Conservation (phyloP, 1,140 invertebrate species). For the Brachionus rotundiformis region DNA sequence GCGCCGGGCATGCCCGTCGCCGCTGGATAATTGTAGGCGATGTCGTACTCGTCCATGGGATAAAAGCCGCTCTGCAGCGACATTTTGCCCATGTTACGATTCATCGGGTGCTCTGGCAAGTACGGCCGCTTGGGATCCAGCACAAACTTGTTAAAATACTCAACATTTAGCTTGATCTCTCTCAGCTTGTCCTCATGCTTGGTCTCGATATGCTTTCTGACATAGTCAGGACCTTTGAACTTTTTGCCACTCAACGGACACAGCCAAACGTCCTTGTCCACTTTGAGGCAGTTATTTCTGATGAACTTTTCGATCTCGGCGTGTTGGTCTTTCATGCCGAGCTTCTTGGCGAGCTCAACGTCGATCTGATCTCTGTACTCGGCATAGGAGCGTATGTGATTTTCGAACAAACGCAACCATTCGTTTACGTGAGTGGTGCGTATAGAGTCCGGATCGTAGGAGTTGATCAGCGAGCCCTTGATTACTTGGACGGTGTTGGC, state of each 20-base stretch:
- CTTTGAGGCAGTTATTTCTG: conserved; percentile 74
- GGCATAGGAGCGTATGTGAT: conserved; percentile 10
- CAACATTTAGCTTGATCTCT: conserved; percentile 88
- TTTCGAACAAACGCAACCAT: conserved; percentile 26
- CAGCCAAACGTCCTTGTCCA: conserved; percentile 95
- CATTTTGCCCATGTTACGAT: conserved; percentile 55
- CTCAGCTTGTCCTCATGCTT: conserved; percentile 96
- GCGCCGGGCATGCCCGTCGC: neutral
- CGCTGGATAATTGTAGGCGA: conserved; percentile 1
- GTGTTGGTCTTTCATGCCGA: conserved; percentile 34
- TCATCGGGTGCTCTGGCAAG: conserved; percentile 81
- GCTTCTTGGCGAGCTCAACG: conserved; percentile 4
- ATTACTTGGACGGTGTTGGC: neutral
- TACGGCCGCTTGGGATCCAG: conserved; percentile 87
- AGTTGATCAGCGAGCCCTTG: neutral
- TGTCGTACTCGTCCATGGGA: neutral
- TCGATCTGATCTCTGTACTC: conserved; percentile 7
- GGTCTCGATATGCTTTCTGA: conserved; percentile 95
- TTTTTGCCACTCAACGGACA: conserved; percentile 98
- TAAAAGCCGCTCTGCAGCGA: neutral
- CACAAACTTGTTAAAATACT: conserved; percentile 53
- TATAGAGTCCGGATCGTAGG: neutral
- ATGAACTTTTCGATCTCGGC: conserved; percentile 41
- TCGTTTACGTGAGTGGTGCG: neutral
- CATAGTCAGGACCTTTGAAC: conserved; percentile 98